Conservation (phyloP, 1,140 invertebrate genomes). For the Stegodyphus mimosarum region DNA sequence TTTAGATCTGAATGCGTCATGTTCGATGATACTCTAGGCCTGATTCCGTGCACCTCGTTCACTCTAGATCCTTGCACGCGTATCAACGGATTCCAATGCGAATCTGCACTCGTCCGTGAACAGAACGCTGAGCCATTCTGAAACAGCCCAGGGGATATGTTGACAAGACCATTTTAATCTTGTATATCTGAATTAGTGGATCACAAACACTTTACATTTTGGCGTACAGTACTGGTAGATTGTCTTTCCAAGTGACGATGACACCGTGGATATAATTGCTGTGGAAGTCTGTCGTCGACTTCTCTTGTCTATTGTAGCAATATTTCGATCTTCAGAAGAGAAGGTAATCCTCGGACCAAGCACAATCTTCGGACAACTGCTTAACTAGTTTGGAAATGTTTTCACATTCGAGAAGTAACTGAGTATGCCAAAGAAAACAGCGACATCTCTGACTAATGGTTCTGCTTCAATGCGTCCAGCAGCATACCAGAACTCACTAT, state of each 20-base stretch:
- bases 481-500: neutral
- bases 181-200: neutral
- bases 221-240: neutral
- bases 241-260: neutral
- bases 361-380: neutral
- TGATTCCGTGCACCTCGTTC: neutral
- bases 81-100: neutral
- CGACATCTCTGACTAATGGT: neutral
- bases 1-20: neutral
- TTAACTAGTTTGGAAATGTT: neutral
- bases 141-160: neutral
- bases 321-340: neutral
- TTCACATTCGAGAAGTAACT: neutral
- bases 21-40: neutral
- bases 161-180: neutral
- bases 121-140: neutral
- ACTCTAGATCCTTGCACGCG: neutral
- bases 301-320: neutral
- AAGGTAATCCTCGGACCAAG: neutral
- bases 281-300: neutral
- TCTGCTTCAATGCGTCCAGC: neutral
- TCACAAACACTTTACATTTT: neutral
- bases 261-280: neutral
- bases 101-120: neutral
- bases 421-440: neutral